A percentile compares a stretch with the other conserved stretches of the same genome.
phyloP scores from a whole-genome alignment of 1,140 invertebrate genomes.

The Trachelipus rathkii region DNA sequence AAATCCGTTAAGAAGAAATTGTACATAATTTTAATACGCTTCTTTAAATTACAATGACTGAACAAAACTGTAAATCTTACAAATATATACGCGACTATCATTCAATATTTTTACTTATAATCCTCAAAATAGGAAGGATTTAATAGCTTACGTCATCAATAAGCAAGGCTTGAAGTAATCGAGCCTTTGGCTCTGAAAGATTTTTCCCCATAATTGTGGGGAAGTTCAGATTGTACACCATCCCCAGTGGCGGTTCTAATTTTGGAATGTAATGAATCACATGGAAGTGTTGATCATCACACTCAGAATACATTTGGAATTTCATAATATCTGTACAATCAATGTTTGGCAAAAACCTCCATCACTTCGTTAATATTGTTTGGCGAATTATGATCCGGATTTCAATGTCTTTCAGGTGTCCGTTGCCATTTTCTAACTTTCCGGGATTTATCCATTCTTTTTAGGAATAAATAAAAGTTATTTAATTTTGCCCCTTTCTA shows the following conservation, averaged over 20 bases:
- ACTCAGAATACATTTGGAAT: conserved; percentile 53
- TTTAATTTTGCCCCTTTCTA: background rate
- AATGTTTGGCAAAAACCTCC: conserved; percentile 53
- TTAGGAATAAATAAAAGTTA: background rate
- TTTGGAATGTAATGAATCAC: conserved; percentile 58
- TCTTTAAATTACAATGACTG: too few species aligned
- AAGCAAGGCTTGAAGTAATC: conserved; percentile 55
- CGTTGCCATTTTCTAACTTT: conserved; percentile 32
- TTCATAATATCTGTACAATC: conserved; percentile 52
- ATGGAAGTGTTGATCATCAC: conserved; percentile 57
- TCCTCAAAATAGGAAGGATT: background rate
- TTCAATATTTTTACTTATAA: too few species aligned
- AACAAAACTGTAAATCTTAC: too few species aligned
- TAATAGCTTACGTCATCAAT: conserved; percentile 54
- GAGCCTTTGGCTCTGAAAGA: conserved; percentile 53
- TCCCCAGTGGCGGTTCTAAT: conserved; percentile 58
- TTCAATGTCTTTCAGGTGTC: conserved; percentile 52
- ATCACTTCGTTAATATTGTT: conserved; percentile 52
- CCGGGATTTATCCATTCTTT: conserved; percentile 22
- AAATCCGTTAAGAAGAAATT: too few species aligned
- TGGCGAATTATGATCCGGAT: conserved; percentile 47
- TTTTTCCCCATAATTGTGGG: conserved; percentile 57
- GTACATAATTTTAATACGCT: too few species aligned
- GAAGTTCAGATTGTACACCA: conserved; percentile 60
- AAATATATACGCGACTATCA: too few species aligned